A percentile compares a stretch with the other conserved stretches of the same genome.
Conservation (phyloP, 2,113 vertebrate species). For the Hypocryptadius cinnamomeus region DNA sequence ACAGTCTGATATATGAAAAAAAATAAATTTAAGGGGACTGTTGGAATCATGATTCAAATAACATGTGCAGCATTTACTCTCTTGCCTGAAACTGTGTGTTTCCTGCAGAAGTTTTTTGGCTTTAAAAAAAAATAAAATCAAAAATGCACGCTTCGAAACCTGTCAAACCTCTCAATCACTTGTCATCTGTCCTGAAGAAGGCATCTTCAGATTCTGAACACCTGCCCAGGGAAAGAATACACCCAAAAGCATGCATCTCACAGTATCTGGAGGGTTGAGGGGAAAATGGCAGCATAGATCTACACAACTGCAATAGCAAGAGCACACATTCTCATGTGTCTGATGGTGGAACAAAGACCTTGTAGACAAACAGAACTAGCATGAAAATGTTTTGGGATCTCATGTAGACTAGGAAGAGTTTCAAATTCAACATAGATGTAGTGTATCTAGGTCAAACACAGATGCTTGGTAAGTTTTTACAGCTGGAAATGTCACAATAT, state of each 20-base stretch:
- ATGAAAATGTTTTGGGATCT: not conserved
- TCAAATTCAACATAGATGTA: not conserved
- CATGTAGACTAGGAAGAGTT: not conserved
- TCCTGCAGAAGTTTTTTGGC: not conserved
- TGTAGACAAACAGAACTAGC: not conserved
- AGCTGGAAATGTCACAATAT: not conserved
- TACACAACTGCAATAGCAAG: not conserved
- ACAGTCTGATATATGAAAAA: not conserved
- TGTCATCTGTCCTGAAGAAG: not conserved
- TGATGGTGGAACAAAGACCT: not conserved
- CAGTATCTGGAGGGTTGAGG: not conserved
- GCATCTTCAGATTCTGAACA: not conserved
- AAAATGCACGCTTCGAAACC: not conserved
- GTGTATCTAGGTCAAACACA: not conserved
- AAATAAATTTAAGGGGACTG: not conserved
- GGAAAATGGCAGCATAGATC: not conserved
- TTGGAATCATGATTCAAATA: not conserved
- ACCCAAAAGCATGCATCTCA: not conserved
- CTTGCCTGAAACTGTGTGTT: not conserved
- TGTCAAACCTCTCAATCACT: not conserved
- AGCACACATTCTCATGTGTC: not conserved
- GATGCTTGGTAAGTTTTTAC: not conserved
- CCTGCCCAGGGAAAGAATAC: not conserved
- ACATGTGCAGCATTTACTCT: not conserved
- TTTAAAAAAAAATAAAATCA: not conserved